These are phyloP conservation scores for Pogoniulus pusillus DNA, from an alignment of 2,797 vertebrate species.

Conservation along the genomic window DNA sequence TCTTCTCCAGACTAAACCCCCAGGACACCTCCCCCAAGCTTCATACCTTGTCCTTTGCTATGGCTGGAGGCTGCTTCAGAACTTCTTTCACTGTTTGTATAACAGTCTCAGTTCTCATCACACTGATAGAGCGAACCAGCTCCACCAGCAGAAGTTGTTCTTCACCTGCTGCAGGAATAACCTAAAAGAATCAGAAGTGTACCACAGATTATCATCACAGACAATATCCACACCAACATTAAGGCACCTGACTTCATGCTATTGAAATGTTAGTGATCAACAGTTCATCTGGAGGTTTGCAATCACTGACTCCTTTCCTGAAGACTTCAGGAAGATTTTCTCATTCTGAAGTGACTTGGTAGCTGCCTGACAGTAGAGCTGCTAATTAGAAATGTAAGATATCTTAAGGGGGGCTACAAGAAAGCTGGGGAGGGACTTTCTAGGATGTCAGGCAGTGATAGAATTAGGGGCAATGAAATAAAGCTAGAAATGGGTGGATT, in stretches of 20 bases:
- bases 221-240: background rate
- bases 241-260: background rate
- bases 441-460: too few relatives aligned
- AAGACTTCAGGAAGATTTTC: background rate
- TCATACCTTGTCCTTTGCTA: slow-evolving; percentile 94
- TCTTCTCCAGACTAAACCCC: too few relatives aligned
- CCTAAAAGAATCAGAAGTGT: slow-evolving; percentile 73
- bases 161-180: slow-evolving; percentile 92
- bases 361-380: background rate
- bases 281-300: background rate
- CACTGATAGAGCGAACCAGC: slow-evolving; percentile 95
- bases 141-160: slow-evolving; percentile 96
- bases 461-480: too few relatives aligned
- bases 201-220: background rate
- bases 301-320: background rate
- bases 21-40: too few relatives aligned
- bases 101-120: slow-evolving; percentile 96
- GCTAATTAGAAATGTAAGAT: background rate
- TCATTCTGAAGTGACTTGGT: background rate
- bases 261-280: background rate
- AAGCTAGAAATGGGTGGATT: too few relatives aligned
- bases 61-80: slow-evolving; percentile 96
- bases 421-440: too few relatives aligned
- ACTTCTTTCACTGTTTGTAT: slow-evolving; percentile 99
- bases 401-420: background rate